A percentile compares a stretch with the other conserved stretches of the same genome.
These are phyloP conservation scores for Hyalella azteca DNA, from an alignment of 2,888 invertebrate genomes.

Conservation along the genomic window DNA sequence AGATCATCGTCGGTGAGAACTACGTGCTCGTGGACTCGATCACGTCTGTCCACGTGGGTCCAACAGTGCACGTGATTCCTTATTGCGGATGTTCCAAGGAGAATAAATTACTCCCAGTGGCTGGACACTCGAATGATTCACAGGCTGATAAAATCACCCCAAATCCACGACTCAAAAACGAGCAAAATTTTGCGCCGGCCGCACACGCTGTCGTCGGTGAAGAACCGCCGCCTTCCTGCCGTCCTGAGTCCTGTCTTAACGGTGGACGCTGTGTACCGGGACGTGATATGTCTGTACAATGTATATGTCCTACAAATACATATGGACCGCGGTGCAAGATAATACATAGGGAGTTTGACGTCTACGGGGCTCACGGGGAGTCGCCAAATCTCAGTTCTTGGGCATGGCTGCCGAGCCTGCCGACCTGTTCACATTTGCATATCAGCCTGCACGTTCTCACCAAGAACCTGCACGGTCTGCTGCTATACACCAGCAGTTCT, in stretches of 20 bases:
- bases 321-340: slow-evolving; percentile 80
- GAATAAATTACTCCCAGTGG: neutral
- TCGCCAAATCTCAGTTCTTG: slow-evolving; percentile 65
- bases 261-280: slow-evolving; percentile 50
- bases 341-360: neutral
- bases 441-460: slow-evolving; percentile 83
- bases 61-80: slow-evolving; percentile 40
- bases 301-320: slow-evolving; percentile 80
- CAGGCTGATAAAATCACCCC: neutral
- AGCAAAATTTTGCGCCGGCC: neutral
- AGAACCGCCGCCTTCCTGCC: slow-evolving; percentile 61
- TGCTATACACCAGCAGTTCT: slow-evolving; percentile 86
- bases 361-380: neutral
- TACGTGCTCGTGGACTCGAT: slow-evolving; percentile 47
- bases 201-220: slow-evolving; percentile 11
- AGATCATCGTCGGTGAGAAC: slow-evolving; percentile 21
- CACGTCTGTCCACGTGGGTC: slow-evolving; percentile 50
- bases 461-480: slow-evolving; percentile 76
- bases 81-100: slow-evolving; percentile 45
- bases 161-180: too few species aligned
- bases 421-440: slow-evolving; percentile 83
- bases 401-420: slow-evolving; percentile 88
- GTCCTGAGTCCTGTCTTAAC: slow-evolving; percentile 60
- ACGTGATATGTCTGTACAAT: slow-evolving; percentile 64
- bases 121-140: neutral